Evolutionary conservation across 2,888 invertebrate genomes (phyloP).

Genomic region (Bugula neritina): DNA sequence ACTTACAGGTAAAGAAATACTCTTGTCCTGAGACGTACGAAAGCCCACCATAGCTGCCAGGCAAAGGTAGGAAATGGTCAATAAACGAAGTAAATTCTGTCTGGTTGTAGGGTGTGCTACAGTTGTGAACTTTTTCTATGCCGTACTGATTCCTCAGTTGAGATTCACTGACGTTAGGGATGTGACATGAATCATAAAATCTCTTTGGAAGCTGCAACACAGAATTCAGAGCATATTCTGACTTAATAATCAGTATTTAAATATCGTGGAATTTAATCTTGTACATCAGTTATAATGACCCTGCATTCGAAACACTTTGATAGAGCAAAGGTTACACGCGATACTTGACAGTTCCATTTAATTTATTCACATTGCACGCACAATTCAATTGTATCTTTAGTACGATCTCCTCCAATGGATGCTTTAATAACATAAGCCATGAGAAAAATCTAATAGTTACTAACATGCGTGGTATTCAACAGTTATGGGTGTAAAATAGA

Average conservation of each 20-base stretch:
- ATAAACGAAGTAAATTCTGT: neutral
- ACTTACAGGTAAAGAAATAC: conserved; percentile 24
- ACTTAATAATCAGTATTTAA: neutral
- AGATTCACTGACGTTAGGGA: conserved; percentile 1
- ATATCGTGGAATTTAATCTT: neutral
- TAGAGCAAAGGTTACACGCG: conserved; percentile 9
- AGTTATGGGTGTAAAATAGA: too few species aligned
- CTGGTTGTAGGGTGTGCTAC: conserved; percentile 17
- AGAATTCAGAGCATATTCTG: neutral
- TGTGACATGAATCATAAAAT: neutral
- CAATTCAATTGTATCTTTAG: neutral
- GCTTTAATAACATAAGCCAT: neutral
- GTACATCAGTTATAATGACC: neutral
- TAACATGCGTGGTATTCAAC: neutral
- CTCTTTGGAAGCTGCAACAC: conserved; percentile 9
- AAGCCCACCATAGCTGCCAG: conserved; percentile 13
- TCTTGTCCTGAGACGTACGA: neutral
- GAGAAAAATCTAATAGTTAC: neutral
- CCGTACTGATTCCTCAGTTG: neutral
- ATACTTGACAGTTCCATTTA: neutral
- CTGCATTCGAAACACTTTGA: neutral
- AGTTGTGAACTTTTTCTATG: conserved; percentile 20
- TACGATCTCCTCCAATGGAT: conserved; percentile 7
- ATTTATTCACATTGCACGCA: neutral
- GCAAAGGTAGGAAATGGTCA: neutral